Evolutionary conservation across 2,888 invertebrate species (phyloP), one percentile per base, ranked within the genome.

Genomic region (Machimus rusticus): DNA sequence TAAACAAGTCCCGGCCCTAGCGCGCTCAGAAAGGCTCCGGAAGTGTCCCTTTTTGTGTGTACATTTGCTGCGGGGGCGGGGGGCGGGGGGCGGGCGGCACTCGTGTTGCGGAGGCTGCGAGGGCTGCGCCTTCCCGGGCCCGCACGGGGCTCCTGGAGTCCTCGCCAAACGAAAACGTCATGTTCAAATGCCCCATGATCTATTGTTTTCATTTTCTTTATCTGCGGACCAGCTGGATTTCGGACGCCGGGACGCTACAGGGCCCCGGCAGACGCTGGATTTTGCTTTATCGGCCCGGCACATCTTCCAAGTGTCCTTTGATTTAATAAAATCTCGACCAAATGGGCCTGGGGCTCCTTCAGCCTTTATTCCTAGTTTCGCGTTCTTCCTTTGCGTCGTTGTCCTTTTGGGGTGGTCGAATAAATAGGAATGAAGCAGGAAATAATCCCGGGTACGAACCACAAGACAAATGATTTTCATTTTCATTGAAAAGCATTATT

Each of bases 111-210:
- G 37, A 78, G 78, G 39, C 43, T 55, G 55, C 55, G 51, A 81
- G 81, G 51, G 31, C 51, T 81, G 51, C 28, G 81, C 46, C 57
- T 57, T 37, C 34, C 66, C 74, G 12, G 12, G 19, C 74, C 84
- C 39, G 74, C 66, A 74, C 39, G 84, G 39, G 39, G 23, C 66
- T 66, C 43, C 84, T 84, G 88, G 85, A 76, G 87, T 87, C 86
- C 88, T 89, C 88, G 88, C 89, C 88, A 88, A 88, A 88, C 84
- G 88, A 89, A 88, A 89, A 88, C 88, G 89, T 89, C 89, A 89
- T 88, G 88, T 88, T 88, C 89, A 89, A 89, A 88, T 88, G 89
- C 89, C 89, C 86, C 88, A 89, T 89, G 89, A 89, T 89, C 87
- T 88, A 89, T 88, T 88, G 87, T 66, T 87, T 88, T 84, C 84